These are phyloP conservation scores for Xanthorhoe designata DNA, from an alignment of 2,888 invertebrate genomes.

Conservation along the genomic window DNA sequence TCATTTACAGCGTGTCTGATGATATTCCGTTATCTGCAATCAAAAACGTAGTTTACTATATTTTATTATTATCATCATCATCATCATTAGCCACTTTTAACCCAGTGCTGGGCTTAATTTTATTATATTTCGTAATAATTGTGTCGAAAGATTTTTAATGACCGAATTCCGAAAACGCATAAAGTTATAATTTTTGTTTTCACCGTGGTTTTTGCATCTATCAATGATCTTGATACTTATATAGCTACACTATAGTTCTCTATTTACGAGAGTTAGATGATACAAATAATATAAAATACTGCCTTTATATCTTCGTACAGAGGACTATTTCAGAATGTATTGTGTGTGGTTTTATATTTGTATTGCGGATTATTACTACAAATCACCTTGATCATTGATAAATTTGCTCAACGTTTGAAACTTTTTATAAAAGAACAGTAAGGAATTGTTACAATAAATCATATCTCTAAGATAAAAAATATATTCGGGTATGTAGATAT, in stretches of 20 bases:
- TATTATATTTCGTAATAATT: too few relatives aligned
- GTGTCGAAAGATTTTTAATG: too few relatives aligned
- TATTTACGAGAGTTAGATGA: background rate
- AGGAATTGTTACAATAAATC: constrained; percentile 52
- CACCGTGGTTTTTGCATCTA: background rate
- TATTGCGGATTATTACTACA: background rate
- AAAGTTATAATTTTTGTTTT: background rate
- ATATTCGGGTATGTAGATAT: constrained; percentile 12
- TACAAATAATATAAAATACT: background rate
- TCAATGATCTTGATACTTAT: background rate
- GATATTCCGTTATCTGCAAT: too few relatives aligned
- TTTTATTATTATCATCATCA: too few relatives aligned
- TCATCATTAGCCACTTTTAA: too few relatives aligned
- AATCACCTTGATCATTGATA: constrained; percentile 46
- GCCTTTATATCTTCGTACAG: background rate
- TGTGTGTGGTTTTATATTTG: background rate
- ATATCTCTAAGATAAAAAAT: constrained; percentile 28
- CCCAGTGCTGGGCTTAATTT: too few relatives aligned
- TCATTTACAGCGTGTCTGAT: too few relatives aligned
- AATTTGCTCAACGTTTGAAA: constrained; percentile 70
- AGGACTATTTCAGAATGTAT: constrained; percentile 1
- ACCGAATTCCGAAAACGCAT: too few relatives aligned
- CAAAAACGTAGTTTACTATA: too few relatives aligned
- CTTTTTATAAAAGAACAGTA: constrained; percentile 52
- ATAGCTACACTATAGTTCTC: background rate